phyloP scores from a whole-genome alignment of 2,797 vertebrate genomes.

The Miopithecus talapoin region DNA sequence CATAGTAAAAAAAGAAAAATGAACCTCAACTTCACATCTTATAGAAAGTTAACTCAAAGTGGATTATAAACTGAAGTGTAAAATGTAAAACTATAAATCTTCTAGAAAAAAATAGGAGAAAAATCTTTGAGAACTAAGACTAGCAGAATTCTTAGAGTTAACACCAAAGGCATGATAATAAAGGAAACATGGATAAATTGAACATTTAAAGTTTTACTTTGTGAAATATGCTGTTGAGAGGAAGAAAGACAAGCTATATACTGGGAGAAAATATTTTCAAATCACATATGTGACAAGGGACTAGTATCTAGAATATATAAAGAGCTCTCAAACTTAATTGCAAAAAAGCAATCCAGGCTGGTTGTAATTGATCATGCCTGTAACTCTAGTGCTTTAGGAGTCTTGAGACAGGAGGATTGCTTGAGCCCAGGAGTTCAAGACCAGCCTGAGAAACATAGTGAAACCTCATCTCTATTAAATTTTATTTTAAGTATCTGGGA shows the following conservation, averaged over 20 bases:
- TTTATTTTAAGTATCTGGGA: too few relatives aligned
- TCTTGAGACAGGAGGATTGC: too few relatives aligned
- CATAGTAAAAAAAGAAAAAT: neutral
- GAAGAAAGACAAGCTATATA: neutral
- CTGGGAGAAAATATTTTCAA: neutral
- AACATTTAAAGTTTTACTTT: neutral
- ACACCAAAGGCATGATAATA: neutral
- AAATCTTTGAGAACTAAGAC: neutral
- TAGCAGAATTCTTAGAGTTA: neutral
- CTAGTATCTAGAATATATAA: neutral
- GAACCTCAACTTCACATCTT: neutral
- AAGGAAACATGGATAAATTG: neutral
- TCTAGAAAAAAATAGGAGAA: neutral
- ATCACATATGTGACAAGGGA: neutral
- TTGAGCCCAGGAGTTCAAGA: too few relatives aligned
- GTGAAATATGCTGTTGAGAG: neutral
- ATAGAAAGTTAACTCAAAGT: neutral
- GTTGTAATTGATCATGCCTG: too few relatives aligned
- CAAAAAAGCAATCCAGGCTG: neutral
- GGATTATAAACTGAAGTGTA: neutral
- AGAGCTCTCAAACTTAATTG: neutral
- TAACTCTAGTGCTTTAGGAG: too few relatives aligned
- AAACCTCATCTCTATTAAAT: too few relatives aligned
- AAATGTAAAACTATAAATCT: neutral
- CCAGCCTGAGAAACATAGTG: too few relatives aligned